A percentile compares a stretch with the other conserved stretches of the same genome.
phyloP scores from a whole-genome alignment of 2,113 vertebrate genomes.

The Aspiorhynchus laticeps region DNA sequence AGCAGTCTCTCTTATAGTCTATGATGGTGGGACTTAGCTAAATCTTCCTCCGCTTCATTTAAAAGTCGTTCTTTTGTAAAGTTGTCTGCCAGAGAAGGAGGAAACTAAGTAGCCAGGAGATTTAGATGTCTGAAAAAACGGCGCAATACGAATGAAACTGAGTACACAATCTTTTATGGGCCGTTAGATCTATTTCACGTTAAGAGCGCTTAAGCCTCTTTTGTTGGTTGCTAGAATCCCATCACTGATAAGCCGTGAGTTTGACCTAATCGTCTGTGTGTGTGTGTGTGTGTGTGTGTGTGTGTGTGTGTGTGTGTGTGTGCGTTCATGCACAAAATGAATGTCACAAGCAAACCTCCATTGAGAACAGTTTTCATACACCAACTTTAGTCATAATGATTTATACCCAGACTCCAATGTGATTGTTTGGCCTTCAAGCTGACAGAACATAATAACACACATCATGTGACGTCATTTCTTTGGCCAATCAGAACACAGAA shows the following conservation, averaged over 20 bases:
- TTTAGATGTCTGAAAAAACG: constrained; percentile 38
- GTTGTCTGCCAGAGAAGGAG: constrained; percentile 35
- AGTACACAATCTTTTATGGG: not conserved
- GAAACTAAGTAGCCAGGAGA: constrained; percentile 41
- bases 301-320: not conserved
- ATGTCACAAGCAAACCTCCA: not conserved
- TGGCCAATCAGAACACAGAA: not conserved
- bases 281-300: not conserved
- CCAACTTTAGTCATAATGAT: constrained; percentile 17
- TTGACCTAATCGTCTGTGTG: constrained; percentile 25
- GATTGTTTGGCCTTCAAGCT: constrained; percentile 28
- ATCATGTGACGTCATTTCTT: not conserved
- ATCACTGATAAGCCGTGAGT: constrained; percentile 32
- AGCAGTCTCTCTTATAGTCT: constrained; percentile 30
- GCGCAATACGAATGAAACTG: constrained; percentile 30
- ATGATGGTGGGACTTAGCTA: constrained; percentile 23
- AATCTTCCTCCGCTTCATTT: constrained; percentile 31
- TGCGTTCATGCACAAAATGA: constrained; percentile 33
- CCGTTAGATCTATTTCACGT: constrained; percentile 39
- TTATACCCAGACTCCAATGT: not conserved
- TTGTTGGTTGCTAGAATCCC: constrained; percentile 22
- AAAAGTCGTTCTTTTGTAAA: constrained; percentile 40
- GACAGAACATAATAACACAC: constrained; percentile 24
- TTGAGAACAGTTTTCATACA: not conserved
- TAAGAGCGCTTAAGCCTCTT: constrained; percentile 39